These are phyloP conservation scores for Epistrophe grossulariae DNA, from an alignment of 2,888 invertebrate species.

Conservation along the genomic window DNA sequence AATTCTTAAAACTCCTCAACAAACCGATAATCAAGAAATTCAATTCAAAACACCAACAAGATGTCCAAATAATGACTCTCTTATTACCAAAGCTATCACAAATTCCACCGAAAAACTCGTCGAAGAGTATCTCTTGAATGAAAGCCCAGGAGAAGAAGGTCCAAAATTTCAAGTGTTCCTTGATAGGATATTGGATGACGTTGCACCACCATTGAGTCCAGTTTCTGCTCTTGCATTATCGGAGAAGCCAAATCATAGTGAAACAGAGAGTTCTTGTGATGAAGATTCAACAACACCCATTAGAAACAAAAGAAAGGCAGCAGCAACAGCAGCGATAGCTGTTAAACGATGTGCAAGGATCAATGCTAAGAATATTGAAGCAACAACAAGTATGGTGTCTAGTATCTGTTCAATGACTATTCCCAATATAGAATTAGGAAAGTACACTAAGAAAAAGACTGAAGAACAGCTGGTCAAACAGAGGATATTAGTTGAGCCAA, in stretches of 20 bases:
- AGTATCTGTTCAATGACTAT: constrained; percentile 15
- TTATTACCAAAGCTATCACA: constrained; percentile 12
- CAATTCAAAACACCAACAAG: constrained; percentile 37
- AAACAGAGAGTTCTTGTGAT: constrained; percentile 31
- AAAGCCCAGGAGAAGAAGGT: constrained; percentile 2
- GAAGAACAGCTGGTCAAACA: neutral
- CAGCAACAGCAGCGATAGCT: constrained; percentile 49
- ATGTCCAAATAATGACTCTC: neutral
- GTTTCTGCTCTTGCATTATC: constrained; percentile 46
- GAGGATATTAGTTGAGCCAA: neutral
- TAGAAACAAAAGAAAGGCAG: constrained; percentile 32
- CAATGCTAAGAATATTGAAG: constrained; percentile 12
- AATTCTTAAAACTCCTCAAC: constrained; percentile 43
- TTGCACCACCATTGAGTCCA: constrained; percentile 46
- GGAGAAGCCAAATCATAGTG: constrained; percentile 37
- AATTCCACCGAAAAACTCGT: constrained; percentile 49
- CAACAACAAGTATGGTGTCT: neutral
- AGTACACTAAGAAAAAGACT: constrained; percentile 48
- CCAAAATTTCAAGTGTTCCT: constrained; percentile 54
- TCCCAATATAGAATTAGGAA: constrained; percentile 53
- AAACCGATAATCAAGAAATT: neutral
- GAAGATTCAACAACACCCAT: neutral
- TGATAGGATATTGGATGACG: constrained; percentile 41
- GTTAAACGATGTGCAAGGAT: constrained; percentile 52
- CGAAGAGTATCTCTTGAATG: constrained; percentile 33